Conservation (phyloP, 2,113 vertebrate species). For the Megalops atlanticus region DNA sequence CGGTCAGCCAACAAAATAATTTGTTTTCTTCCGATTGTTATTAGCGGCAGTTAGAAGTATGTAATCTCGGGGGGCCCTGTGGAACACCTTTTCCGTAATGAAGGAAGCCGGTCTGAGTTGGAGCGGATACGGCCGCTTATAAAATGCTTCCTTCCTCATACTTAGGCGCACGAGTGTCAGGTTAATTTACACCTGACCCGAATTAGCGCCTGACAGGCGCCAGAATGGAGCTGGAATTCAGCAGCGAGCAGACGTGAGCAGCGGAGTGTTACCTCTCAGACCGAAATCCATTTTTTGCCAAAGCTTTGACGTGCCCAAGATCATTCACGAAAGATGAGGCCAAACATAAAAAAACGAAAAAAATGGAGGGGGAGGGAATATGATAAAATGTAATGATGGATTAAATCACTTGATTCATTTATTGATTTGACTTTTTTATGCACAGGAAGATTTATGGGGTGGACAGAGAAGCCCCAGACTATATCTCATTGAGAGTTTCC, state of each 20-base stretch:
- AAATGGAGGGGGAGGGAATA: too few species aligned
- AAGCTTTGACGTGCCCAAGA: neutral
- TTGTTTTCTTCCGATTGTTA: conserved; percentile 71
- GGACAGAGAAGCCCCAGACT: neutral
- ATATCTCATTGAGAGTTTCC: neutral
- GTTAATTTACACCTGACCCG: conserved; percentile 26
- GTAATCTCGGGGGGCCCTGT: conserved; percentile 57
- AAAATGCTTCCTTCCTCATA: conserved; percentile 11
- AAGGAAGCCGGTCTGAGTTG: neutral
- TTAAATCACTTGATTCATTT: conserved; percentile 2
- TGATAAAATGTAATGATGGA: neutral
- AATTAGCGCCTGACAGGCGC: conserved; percentile 6
- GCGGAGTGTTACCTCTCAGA: conserved; percentile 6
- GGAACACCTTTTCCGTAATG: conserved; percentile 46
- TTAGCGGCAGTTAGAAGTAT: conserved; percentile 64
- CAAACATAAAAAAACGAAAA: neutral
- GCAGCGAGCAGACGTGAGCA: neutral
- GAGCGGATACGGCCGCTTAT: neutral
- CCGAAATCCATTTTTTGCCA: neutral
- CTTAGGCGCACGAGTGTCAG: conserved; percentile 14
- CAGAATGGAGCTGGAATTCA: conserved; percentile 18
- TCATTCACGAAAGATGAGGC: neutral
- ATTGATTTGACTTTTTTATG: neutral
- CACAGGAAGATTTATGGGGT: neutral
- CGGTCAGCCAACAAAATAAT: conserved; percentile 80